Evolutionary conservation across 2,113 vertebrate species (phyloP).

Genomic region (Carollia perspicillata): DNA sequence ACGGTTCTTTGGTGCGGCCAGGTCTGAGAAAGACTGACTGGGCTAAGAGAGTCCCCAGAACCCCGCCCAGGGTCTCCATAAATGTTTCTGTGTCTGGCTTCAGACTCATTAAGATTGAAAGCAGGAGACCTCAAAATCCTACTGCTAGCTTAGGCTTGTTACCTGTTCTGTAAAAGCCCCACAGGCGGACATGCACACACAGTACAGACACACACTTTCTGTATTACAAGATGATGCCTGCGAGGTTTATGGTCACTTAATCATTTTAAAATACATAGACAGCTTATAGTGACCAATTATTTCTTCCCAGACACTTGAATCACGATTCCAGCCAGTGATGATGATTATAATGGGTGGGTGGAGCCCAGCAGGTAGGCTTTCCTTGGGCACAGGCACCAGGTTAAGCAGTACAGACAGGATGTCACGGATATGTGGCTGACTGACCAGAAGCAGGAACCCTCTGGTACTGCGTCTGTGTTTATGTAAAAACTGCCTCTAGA

Average conservation of each 20-base stretch:
- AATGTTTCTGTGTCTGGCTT: conserved; percentile 10
- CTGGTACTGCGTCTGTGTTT: neutral
- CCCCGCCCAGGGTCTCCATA: neutral
- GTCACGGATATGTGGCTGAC: neutral
- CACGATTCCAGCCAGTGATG: neutral
- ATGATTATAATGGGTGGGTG: neutral
- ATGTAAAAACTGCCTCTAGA: neutral
- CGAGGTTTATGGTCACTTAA: neutral
- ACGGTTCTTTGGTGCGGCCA: neutral
- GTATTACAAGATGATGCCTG: neutral
- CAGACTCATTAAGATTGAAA: neutral
- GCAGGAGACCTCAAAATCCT: neutral
- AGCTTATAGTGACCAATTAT: neutral
- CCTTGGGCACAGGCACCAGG: neutral
- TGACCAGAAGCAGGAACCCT: neutral
- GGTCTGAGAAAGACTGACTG: neutral
- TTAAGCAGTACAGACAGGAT: neutral
- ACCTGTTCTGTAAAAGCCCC: neutral
- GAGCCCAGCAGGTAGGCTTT: neutral
- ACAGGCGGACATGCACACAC: neutral
- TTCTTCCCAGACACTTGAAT: neutral
- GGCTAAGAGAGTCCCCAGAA: neutral
- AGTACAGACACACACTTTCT: neutral
- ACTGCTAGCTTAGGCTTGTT: neutral
- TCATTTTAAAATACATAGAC: neutral